A percentile compares a stretch with the other conserved stretches of the same genome.
Evolutionary conservation across 2,888 invertebrate species (phyloP).

Genomic region (Cinara cedri): DNA sequence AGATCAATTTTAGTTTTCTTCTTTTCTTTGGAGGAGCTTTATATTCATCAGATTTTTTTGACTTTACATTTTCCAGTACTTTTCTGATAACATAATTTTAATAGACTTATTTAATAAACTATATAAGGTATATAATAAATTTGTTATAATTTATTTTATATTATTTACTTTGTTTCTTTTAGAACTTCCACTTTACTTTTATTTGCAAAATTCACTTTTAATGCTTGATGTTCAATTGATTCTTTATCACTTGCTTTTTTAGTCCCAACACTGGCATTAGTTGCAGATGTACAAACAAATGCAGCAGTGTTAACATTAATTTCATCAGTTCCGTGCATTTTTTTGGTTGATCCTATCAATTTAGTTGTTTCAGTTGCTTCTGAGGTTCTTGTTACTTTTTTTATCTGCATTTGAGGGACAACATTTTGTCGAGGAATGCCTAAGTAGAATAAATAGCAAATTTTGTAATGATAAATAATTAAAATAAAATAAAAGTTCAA

Average conservation of each 20-base stretch:
- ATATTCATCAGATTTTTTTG: too few species aligned
- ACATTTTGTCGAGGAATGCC: slow-evolving; percentile 17
- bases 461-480: neutral
- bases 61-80: too few species aligned
- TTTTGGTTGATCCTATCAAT: neutral
- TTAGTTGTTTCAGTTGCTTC: neutral
- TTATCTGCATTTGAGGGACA: neutral
- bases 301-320: neutral
- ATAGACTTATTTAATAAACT: too few species aligned
- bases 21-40: too few species aligned
- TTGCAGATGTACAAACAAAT: too few species aligned
- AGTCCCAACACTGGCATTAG: neutral
- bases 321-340: neutral
- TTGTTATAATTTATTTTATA: too few species aligned
- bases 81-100: too few species aligned
- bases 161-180: too few species aligned
- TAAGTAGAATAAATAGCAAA: neutral
- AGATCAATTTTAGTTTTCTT: too few species aligned
- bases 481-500: neutral
- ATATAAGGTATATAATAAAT: too few species aligned
- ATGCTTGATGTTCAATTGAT: neutral
- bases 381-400: neutral
- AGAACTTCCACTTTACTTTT: too few species aligned
- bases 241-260: neutral
- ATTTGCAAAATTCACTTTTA: too few species aligned